A percentile compares a stretch with the other conserved stretches of the same genome.
Evolutionary conservation across 1,140 invertebrate genomes (phyloP).

Genomic region (Plutomurus gul): DNA sequence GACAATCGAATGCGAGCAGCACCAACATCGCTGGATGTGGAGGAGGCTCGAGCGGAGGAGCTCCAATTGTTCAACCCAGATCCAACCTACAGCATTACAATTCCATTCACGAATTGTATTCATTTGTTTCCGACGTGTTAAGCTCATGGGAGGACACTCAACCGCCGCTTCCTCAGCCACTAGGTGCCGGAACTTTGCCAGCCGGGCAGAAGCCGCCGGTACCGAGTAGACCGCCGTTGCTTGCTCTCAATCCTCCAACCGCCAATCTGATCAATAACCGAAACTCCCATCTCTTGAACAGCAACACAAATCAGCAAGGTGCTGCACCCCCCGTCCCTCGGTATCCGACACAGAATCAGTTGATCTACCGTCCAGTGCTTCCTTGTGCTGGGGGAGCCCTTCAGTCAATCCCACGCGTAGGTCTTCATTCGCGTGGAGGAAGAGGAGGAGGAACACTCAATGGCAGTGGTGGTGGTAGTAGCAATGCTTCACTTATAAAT

Average conservation of each 20-base stretch:
- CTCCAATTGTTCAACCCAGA: not conserved
- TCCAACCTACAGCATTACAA: conserved; percentile 47
- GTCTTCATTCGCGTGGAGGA: not conserved
- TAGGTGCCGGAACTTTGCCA: not conserved
- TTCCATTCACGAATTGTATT: conserved; percentile 54
- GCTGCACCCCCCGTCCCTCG: not conserved
- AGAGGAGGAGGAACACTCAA: not conserved
- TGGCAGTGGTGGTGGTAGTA: not conserved
- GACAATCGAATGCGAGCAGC: conserved; percentile 9
- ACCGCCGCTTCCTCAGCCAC: not conserved
- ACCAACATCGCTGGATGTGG: not conserved
- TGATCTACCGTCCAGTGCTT: conserved; percentile 43
- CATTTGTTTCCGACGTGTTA: conserved; percentile 52
- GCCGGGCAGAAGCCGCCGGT: not conserved
- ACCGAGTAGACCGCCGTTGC: not conserved
- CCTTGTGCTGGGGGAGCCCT: not conserved
- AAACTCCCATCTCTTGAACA: not conserved
- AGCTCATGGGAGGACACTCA: conserved; percentile 50
- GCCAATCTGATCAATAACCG: not conserved
- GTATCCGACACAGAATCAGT: conserved; percentile 10
- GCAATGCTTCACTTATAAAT: not conserved
- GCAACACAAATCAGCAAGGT: not conserved
- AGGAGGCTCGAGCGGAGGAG: not conserved
- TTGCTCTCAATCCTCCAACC: conserved; percentile 5
- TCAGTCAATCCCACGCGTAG: not conserved